phyloP scores from a whole-genome alignment of 2,113 vertebrate genomes.

The Tupaia tana region DNA sequence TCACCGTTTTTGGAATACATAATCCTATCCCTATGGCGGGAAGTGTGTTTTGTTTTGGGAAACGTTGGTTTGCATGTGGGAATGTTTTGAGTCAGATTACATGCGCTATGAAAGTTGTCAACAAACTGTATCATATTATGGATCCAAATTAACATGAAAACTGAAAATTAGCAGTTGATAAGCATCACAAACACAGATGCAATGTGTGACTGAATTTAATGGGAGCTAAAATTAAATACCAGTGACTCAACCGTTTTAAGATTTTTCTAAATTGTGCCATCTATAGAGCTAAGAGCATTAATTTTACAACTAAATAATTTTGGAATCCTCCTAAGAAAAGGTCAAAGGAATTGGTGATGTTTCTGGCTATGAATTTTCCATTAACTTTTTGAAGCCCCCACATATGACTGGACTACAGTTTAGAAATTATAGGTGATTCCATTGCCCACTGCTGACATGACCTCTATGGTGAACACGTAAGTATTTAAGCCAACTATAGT shows the following conservation, averaged over 20 bases:
- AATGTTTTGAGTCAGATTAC: neutral
- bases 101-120: neutral
- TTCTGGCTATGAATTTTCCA: too few species aligned
- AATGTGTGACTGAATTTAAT: neutral
- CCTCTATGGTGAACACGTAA: neutral
- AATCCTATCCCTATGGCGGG: rapidly evolving
- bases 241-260: neutral
- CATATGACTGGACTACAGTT: neutral
- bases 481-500: neutral
- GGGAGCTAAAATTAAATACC: neutral
- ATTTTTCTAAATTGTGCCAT: neutral
- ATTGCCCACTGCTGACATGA: neutral
- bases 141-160: conserved; percentile 38
- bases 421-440: neutral
- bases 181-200: conserved; percentile 28
- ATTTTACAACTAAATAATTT: neutral
- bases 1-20: neutral
- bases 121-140: neutral
- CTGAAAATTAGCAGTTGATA: neutral
- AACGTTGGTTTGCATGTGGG: neutral
- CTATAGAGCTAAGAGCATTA: neutral
- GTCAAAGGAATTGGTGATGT: neutral
- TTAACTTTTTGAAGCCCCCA: too few species aligned
- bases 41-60: neutral
- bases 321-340: neutral